phyloP scores from a whole-genome alignment of 2,113 vertebrate species.

The Pionites leucogaster region DNA sequence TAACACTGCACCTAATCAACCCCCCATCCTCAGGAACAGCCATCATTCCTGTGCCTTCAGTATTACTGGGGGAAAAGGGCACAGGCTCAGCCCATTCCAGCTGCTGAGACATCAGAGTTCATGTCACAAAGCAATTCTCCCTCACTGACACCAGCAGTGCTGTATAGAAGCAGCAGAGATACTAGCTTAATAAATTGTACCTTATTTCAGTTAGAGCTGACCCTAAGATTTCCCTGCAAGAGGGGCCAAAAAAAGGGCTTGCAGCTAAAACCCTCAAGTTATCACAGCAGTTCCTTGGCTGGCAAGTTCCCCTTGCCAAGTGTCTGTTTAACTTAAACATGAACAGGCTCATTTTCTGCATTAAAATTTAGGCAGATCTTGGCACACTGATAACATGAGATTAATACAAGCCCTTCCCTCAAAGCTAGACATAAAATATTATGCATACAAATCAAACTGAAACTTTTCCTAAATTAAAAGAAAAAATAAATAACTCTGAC shows the following conservation, averaged over 20 bases:
- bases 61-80: rapidly evolving
- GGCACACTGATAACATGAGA: background rate
- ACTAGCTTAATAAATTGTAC: background rate
- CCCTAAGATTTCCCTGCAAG: background rate
- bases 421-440: background rate
- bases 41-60: background rate
- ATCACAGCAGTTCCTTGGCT: background rate
- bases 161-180: background rate
- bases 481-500: background rate
- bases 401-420: background rate
- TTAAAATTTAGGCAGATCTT: background rate
- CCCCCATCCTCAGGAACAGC: rapidly evolving
- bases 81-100: background rate
- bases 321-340: background rate
- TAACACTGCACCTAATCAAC: background rate
- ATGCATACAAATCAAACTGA: background rate
- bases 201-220: background rate
- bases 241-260: background rate
- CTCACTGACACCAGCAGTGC: background rate
- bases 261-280: background rate
- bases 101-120: background rate
- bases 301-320: background rate
- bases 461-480: background rate
- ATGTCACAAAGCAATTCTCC: background rate
- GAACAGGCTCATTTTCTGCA: background rate